Percentiles rank a stretch among this genome's conserved stretches.
Evolutionary conservation across 2,888 invertebrate genomes (phyloP).

Genomic region (Hirtodrosophila alboralis): DNA sequence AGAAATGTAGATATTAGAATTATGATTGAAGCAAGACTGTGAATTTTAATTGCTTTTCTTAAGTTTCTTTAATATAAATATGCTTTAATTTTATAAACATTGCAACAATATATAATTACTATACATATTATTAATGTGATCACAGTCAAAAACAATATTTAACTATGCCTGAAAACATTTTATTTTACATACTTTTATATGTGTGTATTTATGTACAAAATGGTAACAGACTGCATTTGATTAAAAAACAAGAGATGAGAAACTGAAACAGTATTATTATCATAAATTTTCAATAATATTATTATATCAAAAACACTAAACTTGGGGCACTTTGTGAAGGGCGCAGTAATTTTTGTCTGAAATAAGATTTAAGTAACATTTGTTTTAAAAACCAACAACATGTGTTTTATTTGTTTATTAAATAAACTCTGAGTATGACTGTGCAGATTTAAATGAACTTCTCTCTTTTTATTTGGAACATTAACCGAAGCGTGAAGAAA

Average conservation of each 20-base stretch:
- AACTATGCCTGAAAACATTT: slow-evolving; percentile 40
- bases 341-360: slow-evolving; percentile 31
- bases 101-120: slow-evolving; percentile 42
- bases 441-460: slow-evolving; percentile 2
- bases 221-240: slow-evolving; percentile 7
- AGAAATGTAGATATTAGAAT: slow-evolving; percentile 9
- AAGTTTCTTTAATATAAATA: slow-evolving; percentile 43
- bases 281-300: slow-evolving; percentile 8
- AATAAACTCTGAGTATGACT: slow-evolving; percentile 9
- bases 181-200: slow-evolving; percentile 19
- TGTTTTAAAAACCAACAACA: slow-evolving; percentile 8
- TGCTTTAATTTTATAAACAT: slow-evolving; percentile 23
- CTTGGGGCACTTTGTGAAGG: slow-evolving; percentile 72
- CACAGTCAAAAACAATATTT: slow-evolving; percentile 75
- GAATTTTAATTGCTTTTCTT: slow-evolving; percentile 65
- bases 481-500: slow-evolving; percentile 5
- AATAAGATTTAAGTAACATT: slow-evolving; percentile 5
- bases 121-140: slow-evolving; percentile 72
- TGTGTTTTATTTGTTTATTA: slow-evolving; percentile 3
- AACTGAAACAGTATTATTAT: too few relatives aligned
- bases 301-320: slow-evolving; percentile 38
- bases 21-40: slow-evolving; percentile 53
- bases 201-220: slow-evolving; percentile 32
- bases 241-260: slow-evolving; percentile 26
- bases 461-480: slow-evolving; percentile 2